These are phyloP conservation scores for Danio jaintianensis DNA, from an alignment of 2,797 vertebrate species.

Conservation along the genomic window DNA sequence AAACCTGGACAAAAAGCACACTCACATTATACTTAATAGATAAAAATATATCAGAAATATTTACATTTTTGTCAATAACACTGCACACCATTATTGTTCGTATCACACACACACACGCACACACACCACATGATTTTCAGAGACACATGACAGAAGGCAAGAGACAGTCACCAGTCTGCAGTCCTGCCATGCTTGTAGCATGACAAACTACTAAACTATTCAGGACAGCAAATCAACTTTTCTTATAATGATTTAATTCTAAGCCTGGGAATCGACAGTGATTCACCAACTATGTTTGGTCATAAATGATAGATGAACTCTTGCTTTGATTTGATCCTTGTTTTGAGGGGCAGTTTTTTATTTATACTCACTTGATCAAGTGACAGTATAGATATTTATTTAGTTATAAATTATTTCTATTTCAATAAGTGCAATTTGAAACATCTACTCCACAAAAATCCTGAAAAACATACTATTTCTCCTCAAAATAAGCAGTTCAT, in stretches of 20 bases:
- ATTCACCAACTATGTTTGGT: neutral
- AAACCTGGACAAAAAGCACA: too few species aligned
- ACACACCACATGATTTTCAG: conserved; percentile 1
- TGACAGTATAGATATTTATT: too few species aligned
- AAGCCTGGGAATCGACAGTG: neutral
- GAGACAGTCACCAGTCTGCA: conserved; percentile 22
- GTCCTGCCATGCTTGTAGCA: neutral
- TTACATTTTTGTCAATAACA: too few species aligned
- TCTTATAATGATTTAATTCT: neutral
- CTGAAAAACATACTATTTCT: too few species aligned
- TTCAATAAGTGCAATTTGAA: too few species aligned
- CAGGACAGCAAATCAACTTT: neutral
- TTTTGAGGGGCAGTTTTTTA: neutral
- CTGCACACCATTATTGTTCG: neutral
- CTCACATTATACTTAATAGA: too few species aligned
- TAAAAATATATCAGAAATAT: too few species aligned
- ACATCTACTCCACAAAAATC: too few species aligned
- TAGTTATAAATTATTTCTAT: too few species aligned
- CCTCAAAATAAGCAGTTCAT: too few species aligned
- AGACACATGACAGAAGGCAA: conserved; percentile 30
- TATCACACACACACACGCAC: neutral
- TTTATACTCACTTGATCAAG: too few species aligned
- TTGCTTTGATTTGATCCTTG: neutral
- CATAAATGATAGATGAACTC: neutral
- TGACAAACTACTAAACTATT: neutral